These are phyloP conservation scores for Eunapius fragilis DNA, from an alignment of 37 sponge, comb jelly and placozoan species.

Conservation along the genomic window DNA sequence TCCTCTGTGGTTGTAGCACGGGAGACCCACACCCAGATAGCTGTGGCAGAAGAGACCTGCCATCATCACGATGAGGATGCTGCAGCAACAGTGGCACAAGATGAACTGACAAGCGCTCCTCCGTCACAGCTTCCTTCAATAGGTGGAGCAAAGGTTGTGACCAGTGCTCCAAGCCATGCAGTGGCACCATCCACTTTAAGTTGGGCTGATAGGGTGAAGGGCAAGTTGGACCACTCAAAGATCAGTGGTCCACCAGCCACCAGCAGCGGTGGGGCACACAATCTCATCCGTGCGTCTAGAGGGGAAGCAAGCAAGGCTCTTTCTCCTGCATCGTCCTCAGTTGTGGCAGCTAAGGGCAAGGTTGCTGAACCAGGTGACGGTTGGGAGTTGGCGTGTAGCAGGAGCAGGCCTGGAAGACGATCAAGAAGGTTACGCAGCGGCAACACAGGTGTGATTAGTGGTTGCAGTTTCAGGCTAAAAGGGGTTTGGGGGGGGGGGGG, in stretches of 20 bases:
- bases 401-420: background rate
- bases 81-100: background rate
- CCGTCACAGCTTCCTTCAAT: background rate
- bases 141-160: background rate
- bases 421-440: background rate
- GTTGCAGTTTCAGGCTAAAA: too few species aligned
- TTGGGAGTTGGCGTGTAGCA: background rate
- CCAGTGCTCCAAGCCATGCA: background rate
- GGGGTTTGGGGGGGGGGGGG: too few species aligned
- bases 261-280: background rate
- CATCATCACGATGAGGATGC: too few species aligned
- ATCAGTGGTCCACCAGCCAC: background rate
- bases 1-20: background rate
- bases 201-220: constrained; percentile 74
- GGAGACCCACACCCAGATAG: background rate
- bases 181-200: background rate
- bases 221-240: background rate
- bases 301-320: background rate
- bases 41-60: background rate
- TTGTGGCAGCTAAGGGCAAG: background rate
- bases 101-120: background rate
- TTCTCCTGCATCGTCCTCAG: background rate
- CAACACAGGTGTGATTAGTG: background rate
- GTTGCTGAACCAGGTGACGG: background rate
- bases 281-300: background rate